A percentile compares a stretch with the other conserved stretches of the same genome.
These are phyloP conservation scores for Zhuqinia jingwanae DNA, from an alignment of 2,888 invertebrate species.

Conservation along the genomic window DNA sequence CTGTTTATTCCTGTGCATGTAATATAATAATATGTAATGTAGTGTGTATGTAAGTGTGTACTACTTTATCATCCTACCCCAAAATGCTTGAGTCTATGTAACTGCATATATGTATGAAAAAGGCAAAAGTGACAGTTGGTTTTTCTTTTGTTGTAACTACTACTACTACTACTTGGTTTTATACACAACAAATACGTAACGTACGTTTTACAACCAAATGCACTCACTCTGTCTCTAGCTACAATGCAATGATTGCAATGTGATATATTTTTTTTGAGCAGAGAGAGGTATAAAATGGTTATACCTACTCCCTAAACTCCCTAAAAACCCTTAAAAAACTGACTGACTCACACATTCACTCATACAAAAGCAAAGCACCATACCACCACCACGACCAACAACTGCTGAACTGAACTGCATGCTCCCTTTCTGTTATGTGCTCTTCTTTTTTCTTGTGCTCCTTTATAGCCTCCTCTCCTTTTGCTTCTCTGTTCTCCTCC, in stretches of 20 bases:
- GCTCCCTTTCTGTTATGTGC: not conserved
- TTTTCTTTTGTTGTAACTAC: not conserved
- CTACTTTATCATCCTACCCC: conserved; percentile 16
- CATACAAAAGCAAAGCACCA: no score
- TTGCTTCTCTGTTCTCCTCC: not conserved
- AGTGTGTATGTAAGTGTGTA: conserved; percentile 9
- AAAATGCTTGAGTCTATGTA: conserved; percentile 24
- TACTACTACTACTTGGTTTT: no score
- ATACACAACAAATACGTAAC: no score
- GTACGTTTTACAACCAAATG: no score
- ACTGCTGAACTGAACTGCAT: not conserved
- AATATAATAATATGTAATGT: no score
- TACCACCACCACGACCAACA: not conserved
- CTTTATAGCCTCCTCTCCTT: not conserved
- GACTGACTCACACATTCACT: conserved; percentile 37
- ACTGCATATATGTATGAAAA: conserved; percentile 39
- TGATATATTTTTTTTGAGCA: no score
- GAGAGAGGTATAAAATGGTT: no score
- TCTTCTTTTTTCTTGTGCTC: not conserved
- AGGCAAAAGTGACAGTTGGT: conserved; percentile 53
- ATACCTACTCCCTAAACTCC: conserved; percentile 23
- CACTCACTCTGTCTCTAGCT: no score
- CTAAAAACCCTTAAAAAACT: conserved; percentile 36
- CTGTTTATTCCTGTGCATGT: no score
- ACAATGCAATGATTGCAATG: no score